Evolutionary conservation across 2,888 invertebrate species (phyloP), one percentile per base, ranked within the genome.

Genomic region (Trissonchulus sp.): DNA sequence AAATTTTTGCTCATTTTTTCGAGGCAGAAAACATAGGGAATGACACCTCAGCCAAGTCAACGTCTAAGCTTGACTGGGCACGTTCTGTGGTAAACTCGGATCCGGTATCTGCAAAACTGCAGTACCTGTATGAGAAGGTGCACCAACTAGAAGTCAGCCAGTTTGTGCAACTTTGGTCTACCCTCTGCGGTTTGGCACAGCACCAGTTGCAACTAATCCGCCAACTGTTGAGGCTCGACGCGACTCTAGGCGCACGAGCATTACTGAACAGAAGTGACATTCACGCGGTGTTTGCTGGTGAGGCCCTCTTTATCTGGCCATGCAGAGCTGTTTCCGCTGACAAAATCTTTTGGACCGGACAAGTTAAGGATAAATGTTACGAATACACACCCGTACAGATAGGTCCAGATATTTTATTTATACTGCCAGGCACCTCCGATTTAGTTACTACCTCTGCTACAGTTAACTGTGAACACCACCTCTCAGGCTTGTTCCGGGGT

Each of bases 191-290:
- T 18, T 33, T 38, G 3, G 73, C 73, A 3, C 33, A 73, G 1
- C 3, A 34, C 2, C 38, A 72, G 15, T 31, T 72, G 33, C 48
- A 38, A 15, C 2, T 72, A 2, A 72, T 72, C 33, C 37, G 63
- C 33, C 73, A 73, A 34, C 35, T 73, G 34, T 31, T 73, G n/a
- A 28, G 31, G n/a, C 28, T 73, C 3, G 63, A 73, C 30, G 62
- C 73, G 23, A 73, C 73, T 23, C 33, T 60, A 28, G 73, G 73
- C 15, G 72, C 72, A 38, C 72, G 72, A 28, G 72, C 72, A 36
- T 38, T 72, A 8, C 31, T 72, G 2, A 30, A 28, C n/a, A 2
- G 73, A 30, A 34, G 33, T 33, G 73, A 73, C 30, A 73, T 73
- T 23, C 2, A 31, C 35, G 73, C 63, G 15, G 8, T 63, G 23